Evolutionary conservation across 2,797 vertebrate species (phyloP).

Genomic region (Pangasius krempfi): DNA sequence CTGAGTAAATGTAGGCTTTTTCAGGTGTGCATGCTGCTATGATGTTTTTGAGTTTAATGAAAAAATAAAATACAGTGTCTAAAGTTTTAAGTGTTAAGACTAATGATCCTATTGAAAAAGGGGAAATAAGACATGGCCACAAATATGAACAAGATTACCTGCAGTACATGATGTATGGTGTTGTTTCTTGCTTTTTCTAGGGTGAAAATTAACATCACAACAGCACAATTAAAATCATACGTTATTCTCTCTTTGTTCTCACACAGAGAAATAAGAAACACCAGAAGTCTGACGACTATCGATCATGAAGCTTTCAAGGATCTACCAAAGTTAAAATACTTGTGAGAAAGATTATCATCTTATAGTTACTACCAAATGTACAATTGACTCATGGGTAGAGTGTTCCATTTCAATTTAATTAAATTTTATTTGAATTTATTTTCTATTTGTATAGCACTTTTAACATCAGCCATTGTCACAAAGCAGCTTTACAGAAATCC

Average conservation of each 20-base stretch:
- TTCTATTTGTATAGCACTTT: background rate
- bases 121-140: no score
- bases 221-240: background rate
- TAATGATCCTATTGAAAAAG: background rate
- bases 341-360: slow-evolving; percentile 79
- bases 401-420: background rate
- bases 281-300: slow-evolving; percentile 83
- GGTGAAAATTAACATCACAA: background rate
- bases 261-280: slow-evolving; percentile 92
- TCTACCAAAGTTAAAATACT: slow-evolving; percentile 88
- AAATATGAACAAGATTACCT: background rate
- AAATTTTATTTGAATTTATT: background rate
- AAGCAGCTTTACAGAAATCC: background rate
- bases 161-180: background rate
- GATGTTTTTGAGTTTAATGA: background rate
- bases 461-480: background rate
- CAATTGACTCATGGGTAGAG: background rate
- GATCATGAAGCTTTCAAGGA: slow-evolving; percentile 86
- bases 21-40: background rate
- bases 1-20: background rate
- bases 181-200: background rate
- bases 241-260: slow-evolving; percentile 45
- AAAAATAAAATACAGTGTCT: background rate
- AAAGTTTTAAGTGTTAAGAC: background rate
- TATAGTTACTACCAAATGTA: background rate